Conservation (phyloP, 2,113 vertebrate genomes). For the Helogale parvula region DNA sequence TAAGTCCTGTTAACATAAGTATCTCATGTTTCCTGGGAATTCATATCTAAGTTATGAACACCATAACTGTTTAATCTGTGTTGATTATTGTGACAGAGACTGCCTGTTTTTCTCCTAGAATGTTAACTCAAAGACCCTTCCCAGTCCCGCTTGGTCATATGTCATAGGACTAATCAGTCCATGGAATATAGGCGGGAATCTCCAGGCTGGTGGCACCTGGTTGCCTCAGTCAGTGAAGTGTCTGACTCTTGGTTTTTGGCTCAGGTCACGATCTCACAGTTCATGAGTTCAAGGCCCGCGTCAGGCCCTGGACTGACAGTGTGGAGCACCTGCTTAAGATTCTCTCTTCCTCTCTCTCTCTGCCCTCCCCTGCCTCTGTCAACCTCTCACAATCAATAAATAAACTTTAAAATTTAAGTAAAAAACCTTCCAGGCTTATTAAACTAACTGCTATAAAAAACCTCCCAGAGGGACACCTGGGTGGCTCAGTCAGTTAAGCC, state of each 20-base stretch:
- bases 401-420: too few species aligned
- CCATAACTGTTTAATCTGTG: neutral
- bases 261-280: too few species aligned
- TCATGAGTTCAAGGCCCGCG: too few species aligned
- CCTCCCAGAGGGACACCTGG: neutral
- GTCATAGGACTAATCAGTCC: neutral
- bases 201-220: neutral
- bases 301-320: too few species aligned
- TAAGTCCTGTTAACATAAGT: neutral
- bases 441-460: neutral
- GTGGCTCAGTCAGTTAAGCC: too few species aligned
- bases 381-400: too few species aligned
- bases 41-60: neutral
- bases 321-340: too few species aligned
- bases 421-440: neutral
- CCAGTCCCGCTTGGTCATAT: neutral
- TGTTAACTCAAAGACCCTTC: neutral
- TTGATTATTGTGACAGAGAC: neutral
- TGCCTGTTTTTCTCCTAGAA: neutral
- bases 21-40: neutral
- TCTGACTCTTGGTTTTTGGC: too few species aligned
- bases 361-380: too few species aligned
- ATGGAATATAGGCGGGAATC: neutral
- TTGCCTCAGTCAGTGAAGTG: too few species aligned
- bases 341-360: too few species aligned